Percentiles rank a stretch among this genome's conserved stretches.
phyloP scores from a whole-genome alignment of 2,888 invertebrate genomes.

The Meteorus cinctellus region DNA sequence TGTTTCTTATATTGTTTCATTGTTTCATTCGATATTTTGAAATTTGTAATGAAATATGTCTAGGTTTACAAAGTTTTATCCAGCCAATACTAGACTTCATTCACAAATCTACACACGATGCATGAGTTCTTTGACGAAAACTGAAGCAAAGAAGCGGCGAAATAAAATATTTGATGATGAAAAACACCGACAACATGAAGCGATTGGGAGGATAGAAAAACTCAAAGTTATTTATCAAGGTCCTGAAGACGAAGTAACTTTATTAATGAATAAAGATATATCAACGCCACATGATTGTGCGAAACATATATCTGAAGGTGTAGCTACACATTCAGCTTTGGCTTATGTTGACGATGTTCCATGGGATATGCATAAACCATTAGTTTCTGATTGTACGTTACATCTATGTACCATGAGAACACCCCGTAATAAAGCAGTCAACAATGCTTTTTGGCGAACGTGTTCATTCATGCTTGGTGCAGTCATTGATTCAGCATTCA shows the following conservation, averaged over 20 bases:
- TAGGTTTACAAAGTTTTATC: constrained; percentile 56
- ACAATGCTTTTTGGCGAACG: constrained; percentile 93
- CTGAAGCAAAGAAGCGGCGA: constrained; percentile 76
- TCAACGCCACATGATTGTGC: constrained; percentile 96
- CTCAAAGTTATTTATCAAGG: constrained; percentile 84
- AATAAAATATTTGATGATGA: constrained; percentile 86
- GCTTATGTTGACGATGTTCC: constrained; percentile 86
- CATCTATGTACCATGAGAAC: constrained; percentile 73
- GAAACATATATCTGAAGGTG: constrained; percentile 64
- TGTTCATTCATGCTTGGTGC: constrained; percentile 93
- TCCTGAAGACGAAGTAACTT: constrained; percentile 80
- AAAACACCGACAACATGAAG: constrained; percentile 81
- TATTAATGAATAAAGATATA: constrained; percentile 92
- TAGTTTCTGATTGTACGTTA: constrained; percentile 74
- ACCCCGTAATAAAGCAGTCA: constrained; percentile 77
- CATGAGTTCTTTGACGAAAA: constrained; percentile 56
- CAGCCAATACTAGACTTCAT: constrained; percentile 49
- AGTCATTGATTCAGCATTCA: constrained; percentile 85
- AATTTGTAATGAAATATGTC: constrained; percentile 27
- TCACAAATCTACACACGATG: constrained; percentile 48
- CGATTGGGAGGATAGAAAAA: constrained; percentile 91
- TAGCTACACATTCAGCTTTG: constrained; percentile 77
- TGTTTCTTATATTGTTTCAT: neutral
- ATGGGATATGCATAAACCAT: constrained; percentile 96
- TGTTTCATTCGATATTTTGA: neutral